Evolutionary conservation across 2,888 invertebrate genomes (phyloP), one percentile per base, ranked within the genome.

Genomic region (Himalopsyche anomala): DNA sequence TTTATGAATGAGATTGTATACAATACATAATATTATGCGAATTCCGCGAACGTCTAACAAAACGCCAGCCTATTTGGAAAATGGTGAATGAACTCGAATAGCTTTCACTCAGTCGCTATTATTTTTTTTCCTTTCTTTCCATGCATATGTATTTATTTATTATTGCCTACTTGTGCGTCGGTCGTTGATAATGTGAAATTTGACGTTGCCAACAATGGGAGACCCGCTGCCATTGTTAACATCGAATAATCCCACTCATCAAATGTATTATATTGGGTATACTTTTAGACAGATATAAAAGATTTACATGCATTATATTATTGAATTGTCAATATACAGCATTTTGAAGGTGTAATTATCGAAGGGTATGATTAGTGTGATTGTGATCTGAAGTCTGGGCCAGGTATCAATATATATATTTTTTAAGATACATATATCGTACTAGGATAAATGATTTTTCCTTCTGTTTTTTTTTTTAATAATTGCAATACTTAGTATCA

Each of bases 21-120:
- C 19, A 19, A 62, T 62, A 62, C 62, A 19, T 62, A 28, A 28
- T 28, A 28, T 28, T 28, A 62, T 62, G 62, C 62, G 9, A 62
- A 62, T 62, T 28, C 28, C 6, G 19, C 9, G 19, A 62, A 19
- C 28, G 15, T 62, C 28, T 3, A 62, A 62, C 19, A 62, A 19
- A 62, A 62, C 62, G 62, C 28, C 11, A 19, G 62, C 62, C 28
- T 62, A 19, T 62, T n/a, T 8, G 62, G 62, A 28, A 62, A 19
- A 62, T 62, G 62, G 62, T 62, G 62, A 62, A 62, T 62, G 62
- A 62, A 62, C 62, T 62, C 62, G 62, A 28, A 62, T 62, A 62
- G 62, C 62, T 62, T 62, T 62, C 62, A 62, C 62, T 62, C 62
- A 11, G 3, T 62, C 62, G 62, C 28, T 62, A 62, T 19, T 62